Evolutionary conservation across 2,113 vertebrate species (phyloP).

Genomic region (Rynchops niger): DNA sequence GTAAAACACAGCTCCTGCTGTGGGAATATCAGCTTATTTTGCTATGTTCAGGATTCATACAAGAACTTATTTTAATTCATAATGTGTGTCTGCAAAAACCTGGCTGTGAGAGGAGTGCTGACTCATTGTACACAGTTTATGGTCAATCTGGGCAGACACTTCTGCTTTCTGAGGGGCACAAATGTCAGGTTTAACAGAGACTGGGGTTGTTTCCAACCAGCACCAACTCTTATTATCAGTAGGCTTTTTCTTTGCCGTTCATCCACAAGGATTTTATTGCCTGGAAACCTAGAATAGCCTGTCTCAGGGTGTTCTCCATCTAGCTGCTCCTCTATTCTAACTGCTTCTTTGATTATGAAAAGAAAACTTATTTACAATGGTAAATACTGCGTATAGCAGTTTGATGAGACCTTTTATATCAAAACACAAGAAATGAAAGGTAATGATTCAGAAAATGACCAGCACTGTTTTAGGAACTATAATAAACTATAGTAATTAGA

Average conservation of each 20-base stretch:
- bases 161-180: neutral
- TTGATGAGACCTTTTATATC: neutral
- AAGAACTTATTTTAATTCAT: neutral
- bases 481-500: neutral
- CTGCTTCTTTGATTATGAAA: neutral
- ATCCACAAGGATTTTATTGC: neutral
- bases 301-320: neutral
- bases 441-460: neutral
- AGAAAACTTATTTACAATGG: neutral
- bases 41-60: neutral
- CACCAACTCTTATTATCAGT: neutral
- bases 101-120: neutral
- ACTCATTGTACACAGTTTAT: neutral
- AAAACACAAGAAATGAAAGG: neutral
- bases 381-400: neutral
- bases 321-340: neutral
- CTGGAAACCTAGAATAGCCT: neutral
- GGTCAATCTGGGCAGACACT: neutral
- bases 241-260: neutral
- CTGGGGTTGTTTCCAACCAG: neutral
- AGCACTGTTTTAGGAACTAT: neutral
- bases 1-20: neutral
- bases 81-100: neutral
- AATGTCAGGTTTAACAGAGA: neutral
- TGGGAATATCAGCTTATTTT: neutral